Base-by-base conservation (phyloP, 2,888 invertebrate species). In the Caenorhabditis sp. region DNA sequence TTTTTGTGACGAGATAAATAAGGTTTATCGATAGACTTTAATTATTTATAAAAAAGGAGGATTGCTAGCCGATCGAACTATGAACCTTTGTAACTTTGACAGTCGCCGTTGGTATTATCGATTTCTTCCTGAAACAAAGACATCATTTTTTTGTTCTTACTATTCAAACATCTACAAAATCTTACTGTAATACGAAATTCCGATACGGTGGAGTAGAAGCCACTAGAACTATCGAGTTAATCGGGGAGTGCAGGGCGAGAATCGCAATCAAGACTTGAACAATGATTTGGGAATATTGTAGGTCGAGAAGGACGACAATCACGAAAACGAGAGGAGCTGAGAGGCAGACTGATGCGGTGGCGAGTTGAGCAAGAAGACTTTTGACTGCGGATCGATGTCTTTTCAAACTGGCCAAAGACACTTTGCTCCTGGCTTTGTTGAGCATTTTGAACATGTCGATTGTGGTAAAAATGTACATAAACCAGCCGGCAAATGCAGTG, bases 311-410 rank as follows among this genome's bases (percentile, higher is more conserved):
- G 1, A 58, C 47, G 0, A 68, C 37, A 32, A 68, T 55, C 11
- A 56, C 58, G 11, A 56, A 68, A 32, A 56, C 20, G 0, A 68
- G 44, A 26, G 62, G 64, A 50, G 71, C 62, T 35, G 64, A 44
- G 15, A 72, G 55, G 24, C 55, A 56, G 0, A 64, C 56, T 9
- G 71, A 72, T 32, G 71, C 62, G 20, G 71, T 72, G 9, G 61
- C 61, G 15, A 72, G 64, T n/a, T 72, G 71, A 47, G 71, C 71
- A 15, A 62, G 6, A 2, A 72, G 13, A 35, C 71, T 72, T 6
- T 24, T 44, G 5, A 72, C n/a, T 4, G 71, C 71, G 6, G 32
- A 26, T 24, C 64, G 62, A 56, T 72, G 71, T 18, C 60, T 72
- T n/a, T 47, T 55, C 22, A 64, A 72, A 11, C 15, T 72, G 1